Percentiles rank a stretch among this genome's conserved stretches.
phyloP scores from a whole-genome alignment of 2,113 vertebrate species.

The Amazona guildingii region DNA sequence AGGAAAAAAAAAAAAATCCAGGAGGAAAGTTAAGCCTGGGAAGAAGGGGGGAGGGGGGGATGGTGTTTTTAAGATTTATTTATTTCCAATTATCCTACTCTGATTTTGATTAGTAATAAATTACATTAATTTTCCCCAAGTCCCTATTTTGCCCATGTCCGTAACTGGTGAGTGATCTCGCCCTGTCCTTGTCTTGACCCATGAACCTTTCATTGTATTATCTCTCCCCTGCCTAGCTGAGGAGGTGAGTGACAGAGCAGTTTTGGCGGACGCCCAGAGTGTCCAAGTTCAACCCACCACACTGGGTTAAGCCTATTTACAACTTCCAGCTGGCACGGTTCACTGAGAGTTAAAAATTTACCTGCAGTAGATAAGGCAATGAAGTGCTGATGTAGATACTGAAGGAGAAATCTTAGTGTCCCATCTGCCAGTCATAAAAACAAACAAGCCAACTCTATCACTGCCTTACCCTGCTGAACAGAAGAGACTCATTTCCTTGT shows the following conservation, averaged over 20 bases:
- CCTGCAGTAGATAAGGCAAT: background rate
- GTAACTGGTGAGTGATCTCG: background rate
- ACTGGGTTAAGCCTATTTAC: background rate
- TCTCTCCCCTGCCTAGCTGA: background rate
- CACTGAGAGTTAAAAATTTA: background rate
- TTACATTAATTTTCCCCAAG: background rate
- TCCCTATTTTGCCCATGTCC: background rate
- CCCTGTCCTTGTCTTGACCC: background rate
- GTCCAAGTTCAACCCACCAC: background rate
- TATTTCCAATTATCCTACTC: background rate
- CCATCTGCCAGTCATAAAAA: background rate
- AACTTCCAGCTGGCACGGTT: background rate
- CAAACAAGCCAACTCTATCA: background rate
- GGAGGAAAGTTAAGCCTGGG: background rate
- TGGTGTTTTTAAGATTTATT: background rate
- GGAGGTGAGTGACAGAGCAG: rapidly evolving
- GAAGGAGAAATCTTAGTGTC: background rate
- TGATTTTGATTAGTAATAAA: background rate
- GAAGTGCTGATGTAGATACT: background rate
- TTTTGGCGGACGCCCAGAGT: background rate
- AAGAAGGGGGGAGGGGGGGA: background rate
- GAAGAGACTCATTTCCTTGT: background rate
- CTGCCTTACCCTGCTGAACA: background rate
- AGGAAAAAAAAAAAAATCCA: background rate
- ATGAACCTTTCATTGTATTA: rapidly evolving